Evolutionary conservation across 2,888 invertebrate species (phyloP).

Genomic region (Sicus ferrugineus): DNA sequence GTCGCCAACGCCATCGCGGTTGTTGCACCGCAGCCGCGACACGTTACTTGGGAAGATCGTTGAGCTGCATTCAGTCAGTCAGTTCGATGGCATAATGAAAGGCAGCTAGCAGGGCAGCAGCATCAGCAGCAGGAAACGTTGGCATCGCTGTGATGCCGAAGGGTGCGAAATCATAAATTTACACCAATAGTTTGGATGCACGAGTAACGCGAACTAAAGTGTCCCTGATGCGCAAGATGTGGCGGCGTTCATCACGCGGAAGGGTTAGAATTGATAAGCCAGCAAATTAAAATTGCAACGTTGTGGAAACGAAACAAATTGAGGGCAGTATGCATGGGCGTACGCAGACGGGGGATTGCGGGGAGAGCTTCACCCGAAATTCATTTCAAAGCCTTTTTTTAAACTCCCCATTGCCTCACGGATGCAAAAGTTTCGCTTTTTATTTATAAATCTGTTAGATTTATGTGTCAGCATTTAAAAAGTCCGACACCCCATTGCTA

Average conservation of each 20-base stretch:
- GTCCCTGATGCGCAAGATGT: neutral
- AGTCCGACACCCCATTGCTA: neutral
- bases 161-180: neutral
- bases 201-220: neutral
- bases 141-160: neutral
- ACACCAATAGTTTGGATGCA: neutral
- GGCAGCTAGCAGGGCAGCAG: neutral
- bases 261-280: neutral
- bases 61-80: neutral
- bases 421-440: too few relatives aligned
- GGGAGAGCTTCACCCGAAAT: too few relatives aligned
- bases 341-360: too few relatives aligned
- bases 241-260: neutral
- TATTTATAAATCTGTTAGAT: neutral
- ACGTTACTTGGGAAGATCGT: neutral
- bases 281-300: neutral
- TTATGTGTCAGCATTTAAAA: conserved; percentile 15
- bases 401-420: too few relatives aligned
- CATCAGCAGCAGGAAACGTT: neutral
- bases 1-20: conserved; percentile 29
- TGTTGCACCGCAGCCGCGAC: conserved; percentile 21
- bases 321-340: too few relatives aligned
- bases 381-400: too few relatives aligned
- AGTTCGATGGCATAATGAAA: neutral
- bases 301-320: too few relatives aligned